These are phyloP conservation scores for Seriola dumerili DNA, from an alignment of 2,113 vertebrate genomes.

Conservation along the genomic window DNA sequence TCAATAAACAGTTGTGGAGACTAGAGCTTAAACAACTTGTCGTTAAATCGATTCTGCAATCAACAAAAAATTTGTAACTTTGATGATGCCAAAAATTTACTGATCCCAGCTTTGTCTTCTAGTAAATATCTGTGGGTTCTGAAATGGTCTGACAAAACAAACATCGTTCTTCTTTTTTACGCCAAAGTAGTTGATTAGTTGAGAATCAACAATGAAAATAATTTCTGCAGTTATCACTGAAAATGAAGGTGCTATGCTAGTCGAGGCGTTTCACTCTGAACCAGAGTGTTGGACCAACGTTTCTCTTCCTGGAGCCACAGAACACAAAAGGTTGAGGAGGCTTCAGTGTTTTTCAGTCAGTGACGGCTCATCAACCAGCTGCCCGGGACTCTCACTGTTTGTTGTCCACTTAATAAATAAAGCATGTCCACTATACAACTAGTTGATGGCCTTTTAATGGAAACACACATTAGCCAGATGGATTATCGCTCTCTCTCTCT, in stretches of 20 bases:
- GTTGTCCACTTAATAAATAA: slow-evolving; percentile 2
- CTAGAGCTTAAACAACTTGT: no score
- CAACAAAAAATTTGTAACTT: no score
- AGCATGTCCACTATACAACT: slow-evolving; percentile 23
- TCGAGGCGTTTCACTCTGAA: no score
- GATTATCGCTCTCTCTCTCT: background rate
- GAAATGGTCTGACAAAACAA: background rate
- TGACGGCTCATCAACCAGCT: slow-evolving; percentile 15
- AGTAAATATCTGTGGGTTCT: background rate
- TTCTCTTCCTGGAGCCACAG: background rate
- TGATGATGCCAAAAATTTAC: background rate
- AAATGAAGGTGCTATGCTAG: background rate
- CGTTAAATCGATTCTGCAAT: no score
- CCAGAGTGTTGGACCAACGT: background rate
- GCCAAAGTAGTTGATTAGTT: background rate
- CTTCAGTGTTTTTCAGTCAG: background rate
- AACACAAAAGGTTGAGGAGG: background rate
- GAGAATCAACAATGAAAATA: background rate
- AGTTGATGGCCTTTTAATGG: slow-evolving; percentile 50
- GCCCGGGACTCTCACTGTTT: slow-evolving; percentile 9
- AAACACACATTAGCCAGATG: slow-evolving; percentile 38
- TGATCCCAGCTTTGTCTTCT: background rate
- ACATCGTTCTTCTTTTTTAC: no score
- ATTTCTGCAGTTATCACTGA: background rate
- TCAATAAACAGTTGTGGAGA: no score